Evolutionary conservation across 1,140 invertebrate species (phyloP).

Genomic region (Drosophila albomicans): DNA sequence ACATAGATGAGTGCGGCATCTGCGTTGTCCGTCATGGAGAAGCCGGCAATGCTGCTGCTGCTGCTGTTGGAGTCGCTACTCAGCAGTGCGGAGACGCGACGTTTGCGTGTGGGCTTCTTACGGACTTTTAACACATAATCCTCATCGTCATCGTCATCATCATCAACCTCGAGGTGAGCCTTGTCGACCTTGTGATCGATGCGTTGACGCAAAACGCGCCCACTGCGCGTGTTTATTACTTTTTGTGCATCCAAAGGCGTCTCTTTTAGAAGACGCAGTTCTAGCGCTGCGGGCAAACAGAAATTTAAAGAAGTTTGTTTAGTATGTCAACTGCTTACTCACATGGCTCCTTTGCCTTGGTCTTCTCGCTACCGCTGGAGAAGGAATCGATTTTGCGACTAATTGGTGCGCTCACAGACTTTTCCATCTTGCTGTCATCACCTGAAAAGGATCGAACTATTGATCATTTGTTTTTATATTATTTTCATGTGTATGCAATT

Average conservation of each 20-base stretch:
- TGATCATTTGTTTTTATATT: not conserved
- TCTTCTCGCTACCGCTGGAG: not conserved
- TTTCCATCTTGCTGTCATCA: slow-evolving; percentile 19
- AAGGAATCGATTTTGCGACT: slow-evolving; percentile 36
- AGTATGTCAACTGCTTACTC: not conserved
- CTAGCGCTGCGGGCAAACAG: not conserved
- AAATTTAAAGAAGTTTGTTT: too few relatives aligned
- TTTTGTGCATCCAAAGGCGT: slow-evolving; percentile 1
- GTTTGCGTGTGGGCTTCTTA: slow-evolving; percentile 9
- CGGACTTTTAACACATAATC: slow-evolving; percentile 8
- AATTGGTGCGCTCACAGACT: slow-evolving; percentile 12
- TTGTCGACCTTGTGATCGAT: slow-evolving; percentile 51
- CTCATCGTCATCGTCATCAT: slow-evolving; percentile 29
- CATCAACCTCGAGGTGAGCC: slow-evolving; percentile 12
- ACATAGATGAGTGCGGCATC: slow-evolving; percentile 40
- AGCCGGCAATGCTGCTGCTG: slow-evolving; percentile 17
- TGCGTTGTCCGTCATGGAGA: not conserved
- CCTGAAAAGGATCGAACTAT: not conserved
- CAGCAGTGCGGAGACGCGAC: slow-evolving; percentile 9
- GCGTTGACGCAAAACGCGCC: slow-evolving; percentile 45
- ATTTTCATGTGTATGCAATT: not conserved
- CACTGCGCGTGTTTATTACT: slow-evolving; percentile 57
- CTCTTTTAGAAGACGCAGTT: not conserved
- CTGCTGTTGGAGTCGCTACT: slow-evolving; percentile 18
- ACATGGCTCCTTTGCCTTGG: slow-evolving; percentile 1